phyloP scores from a whole-genome alignment of 2,888 invertebrate genomes.

The Sabatieria punctata region DNA sequence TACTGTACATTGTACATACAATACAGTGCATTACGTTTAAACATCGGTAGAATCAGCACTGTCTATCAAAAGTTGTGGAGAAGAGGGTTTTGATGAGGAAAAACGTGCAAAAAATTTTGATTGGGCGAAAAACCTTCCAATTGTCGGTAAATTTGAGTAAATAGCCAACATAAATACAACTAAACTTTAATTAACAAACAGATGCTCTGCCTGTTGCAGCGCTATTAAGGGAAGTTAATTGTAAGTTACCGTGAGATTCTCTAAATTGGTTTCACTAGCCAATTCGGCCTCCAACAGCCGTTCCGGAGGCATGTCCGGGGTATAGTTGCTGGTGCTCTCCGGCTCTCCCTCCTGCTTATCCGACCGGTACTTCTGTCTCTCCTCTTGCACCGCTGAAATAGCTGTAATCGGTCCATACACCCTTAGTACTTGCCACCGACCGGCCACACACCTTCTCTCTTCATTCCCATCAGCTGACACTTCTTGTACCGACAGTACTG shows the following conservation, averaged over 20 bases:
- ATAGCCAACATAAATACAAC: no score
- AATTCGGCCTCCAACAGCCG: slow-evolving; percentile 78
- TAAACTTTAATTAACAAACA: no score
- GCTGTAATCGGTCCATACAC: neutral
- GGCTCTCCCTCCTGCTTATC: slow-evolving; percentile 48
- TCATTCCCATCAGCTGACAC: slow-evolving; percentile 90
- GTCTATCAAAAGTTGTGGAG: no score
- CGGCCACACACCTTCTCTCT: slow-evolving; percentile 65
- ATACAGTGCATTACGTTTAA: no score
- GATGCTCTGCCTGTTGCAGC: neutral
- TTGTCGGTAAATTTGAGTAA: no score
- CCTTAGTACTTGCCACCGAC: neutral
- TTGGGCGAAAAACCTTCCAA: no score
- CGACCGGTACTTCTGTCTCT: slow-evolving; percentile 67
- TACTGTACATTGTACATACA: no score
- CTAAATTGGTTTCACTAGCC: slow-evolving; percentile 46
- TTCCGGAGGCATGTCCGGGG: slow-evolving; percentile 69
- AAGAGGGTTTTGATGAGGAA: no score
- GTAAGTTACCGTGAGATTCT: slow-evolving; percentile 9
- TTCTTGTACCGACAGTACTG: slow-evolving; percentile 97
- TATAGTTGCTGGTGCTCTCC: slow-evolving; percentile 9
- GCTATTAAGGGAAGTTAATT: no score
- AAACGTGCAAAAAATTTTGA: no score
- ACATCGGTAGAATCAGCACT: no score
- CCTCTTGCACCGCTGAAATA: slow-evolving; percentile 50